Evolutionary conservation across 2,797 vertebrate genomes (phyloP), one percentile per base, ranked within the genome.

Genomic region (Sebastes glaucus): DNA sequence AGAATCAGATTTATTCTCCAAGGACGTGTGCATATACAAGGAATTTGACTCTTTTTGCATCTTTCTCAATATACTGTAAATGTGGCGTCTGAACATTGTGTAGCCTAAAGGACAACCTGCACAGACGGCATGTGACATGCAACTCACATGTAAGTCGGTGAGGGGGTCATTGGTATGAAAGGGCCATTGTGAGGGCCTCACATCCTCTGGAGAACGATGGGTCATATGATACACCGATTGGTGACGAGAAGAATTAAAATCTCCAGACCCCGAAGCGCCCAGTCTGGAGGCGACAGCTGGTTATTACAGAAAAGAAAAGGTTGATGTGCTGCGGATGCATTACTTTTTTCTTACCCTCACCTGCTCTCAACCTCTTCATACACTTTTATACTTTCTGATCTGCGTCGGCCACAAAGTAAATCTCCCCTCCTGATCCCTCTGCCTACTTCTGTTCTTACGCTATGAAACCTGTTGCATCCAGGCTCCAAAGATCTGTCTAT

Each of bases 211-310:
- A 56, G 70, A 81, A 52, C 5, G 46, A 82, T 7, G 33, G 63
- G 73, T 90, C 84, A 80, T 60, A 60, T 85, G 84, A 87, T 71
- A 61, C 46, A 18, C 16, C 38, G 35, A 81, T 75, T 80, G 59
- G 69, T 63, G 23, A 77, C 33, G 28, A 71, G 66, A 22, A 76
- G 46, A 80, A 78, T 71, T 74, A 10, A 56, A 65, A 66, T 35
- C 25, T 78, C 46, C 22, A 49, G 52, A 75, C 42, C 42, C 46
- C 13, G 16, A 1, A 76, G 64, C 32, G 1, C 57, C 69, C 64
- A 59, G 52, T 59, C 64, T 32, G 32, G 22, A 71, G 74, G 73
- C 22, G 4, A 64, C 42, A 10, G 65, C 38, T 64, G 30, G 79
- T 78, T 62, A 63, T 65, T 74, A 27, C 42, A 28, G 11, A n/a